Evolutionary conservation across 2,113 vertebrate genomes (phyloP).

Genomic region (Vanacampus margaritifer): DNA sequence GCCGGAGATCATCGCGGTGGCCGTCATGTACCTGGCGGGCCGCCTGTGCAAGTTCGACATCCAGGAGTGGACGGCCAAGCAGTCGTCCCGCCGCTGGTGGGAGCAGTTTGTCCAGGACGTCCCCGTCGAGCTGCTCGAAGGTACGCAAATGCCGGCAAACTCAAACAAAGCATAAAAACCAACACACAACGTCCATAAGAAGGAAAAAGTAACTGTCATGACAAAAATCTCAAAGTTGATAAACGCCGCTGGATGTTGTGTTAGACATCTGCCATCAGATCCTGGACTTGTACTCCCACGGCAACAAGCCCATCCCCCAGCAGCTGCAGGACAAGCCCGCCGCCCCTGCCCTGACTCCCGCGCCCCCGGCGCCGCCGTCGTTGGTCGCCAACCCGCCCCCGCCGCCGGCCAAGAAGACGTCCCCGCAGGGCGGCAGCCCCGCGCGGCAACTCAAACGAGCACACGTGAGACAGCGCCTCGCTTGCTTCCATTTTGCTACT

Average conservation of each 20-base stretch:
- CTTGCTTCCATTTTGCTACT: neutral
- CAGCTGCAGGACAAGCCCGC: constrained; percentile 79
- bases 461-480: constrained; percentile 72
- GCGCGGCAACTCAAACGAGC: constrained; percentile 85
- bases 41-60: constrained; percentile 97
- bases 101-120: constrained; percentile 99
- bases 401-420: constrained; percentile 82
- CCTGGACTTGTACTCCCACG: constrained; percentile 96
- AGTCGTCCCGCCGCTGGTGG: constrained; percentile 95
- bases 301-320: constrained; percentile 96
- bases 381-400: constrained; percentile 61
- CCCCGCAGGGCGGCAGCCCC: constrained; percentile 89
- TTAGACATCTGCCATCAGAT: constrained; percentile 98
- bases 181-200: no score
- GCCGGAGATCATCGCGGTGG: constrained; percentile 96
- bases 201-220: no score
- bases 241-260: neutral
- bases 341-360: constrained; percentile 35
- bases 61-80: constrained; percentile 96
- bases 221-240: neutral
- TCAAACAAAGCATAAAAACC: no score
- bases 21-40: constrained; percentile 96
- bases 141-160: constrained; percentile 67
- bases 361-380: constrained; percentile 59
- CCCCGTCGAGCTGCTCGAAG: constrained; percentile 95